phyloP scores from a whole-genome alignment of 1,140 invertebrate species.

The Drosophila sulfurigaster region DNA sequence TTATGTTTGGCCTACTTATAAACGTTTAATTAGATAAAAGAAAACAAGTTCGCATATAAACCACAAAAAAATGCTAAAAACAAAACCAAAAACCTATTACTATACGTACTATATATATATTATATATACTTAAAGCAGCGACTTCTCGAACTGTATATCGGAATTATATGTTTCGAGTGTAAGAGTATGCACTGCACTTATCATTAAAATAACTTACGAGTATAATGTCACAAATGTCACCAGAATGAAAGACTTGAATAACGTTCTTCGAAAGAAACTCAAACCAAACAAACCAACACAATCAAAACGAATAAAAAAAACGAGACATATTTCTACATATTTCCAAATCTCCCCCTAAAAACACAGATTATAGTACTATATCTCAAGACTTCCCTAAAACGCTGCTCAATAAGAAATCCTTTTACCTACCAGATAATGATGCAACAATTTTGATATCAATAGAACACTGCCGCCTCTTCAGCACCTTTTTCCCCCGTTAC shows the following conservation, averaged over 20 bases:
- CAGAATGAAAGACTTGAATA: constrained; percentile 43
- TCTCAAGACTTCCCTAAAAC: constrained; percentile 19
- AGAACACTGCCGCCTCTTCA: constrained; percentile 55
- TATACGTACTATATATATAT: constrained; percentile 14
- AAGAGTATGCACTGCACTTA: constrained; percentile 10
- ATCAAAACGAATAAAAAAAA: constrained; percentile 35
- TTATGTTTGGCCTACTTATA: constrained; percentile 80
- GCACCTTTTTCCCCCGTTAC: neutral
- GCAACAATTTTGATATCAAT: constrained; percentile 34
- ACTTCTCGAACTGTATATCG: neutral
- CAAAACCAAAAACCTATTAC: constrained; percentile 23
- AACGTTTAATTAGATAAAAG: constrained; percentile 76
- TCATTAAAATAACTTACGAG: constrained; percentile 15
- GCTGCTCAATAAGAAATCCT: constrained; percentile 54
- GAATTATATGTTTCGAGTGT: constrained; percentile 11
- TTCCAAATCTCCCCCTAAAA: constrained; percentile 1
- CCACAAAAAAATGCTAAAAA: neutral
- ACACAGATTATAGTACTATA: constrained; percentile 21
- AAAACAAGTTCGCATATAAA: constrained; percentile 50
- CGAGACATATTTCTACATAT: constrained; percentile 33
- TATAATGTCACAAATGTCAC: constrained; percentile 2
- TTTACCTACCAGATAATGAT: neutral
- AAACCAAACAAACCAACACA: constrained; percentile 25
- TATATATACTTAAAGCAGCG: constrained; percentile 9
- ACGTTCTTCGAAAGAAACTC: constrained; percentile 41